Base-by-base conservation (phyloP, 2,113 vertebrate genomes). In the Notiomystis cincta region DNA sequence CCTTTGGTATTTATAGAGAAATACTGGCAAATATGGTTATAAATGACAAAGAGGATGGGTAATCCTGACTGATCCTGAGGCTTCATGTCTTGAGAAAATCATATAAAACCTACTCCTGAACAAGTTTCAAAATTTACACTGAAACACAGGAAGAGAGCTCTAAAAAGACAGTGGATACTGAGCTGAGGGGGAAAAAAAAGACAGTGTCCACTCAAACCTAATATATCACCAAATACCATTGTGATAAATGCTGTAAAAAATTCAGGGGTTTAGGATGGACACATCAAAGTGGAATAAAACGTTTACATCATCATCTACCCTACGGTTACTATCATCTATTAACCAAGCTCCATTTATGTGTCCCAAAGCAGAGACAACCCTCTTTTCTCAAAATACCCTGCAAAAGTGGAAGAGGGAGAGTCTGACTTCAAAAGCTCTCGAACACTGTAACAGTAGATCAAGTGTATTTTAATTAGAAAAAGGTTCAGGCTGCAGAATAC, bases 381-480 rank as follows among this genome's bases (percentile, higher is more conserved):
- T 73, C 23, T 90, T 87, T 42, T 54, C 71, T 58, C 67, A 38
- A 88, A 92, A 92, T 13, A 75, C 28, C 38, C 80, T 28, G 57
- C 24, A 48, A 30, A 92, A 93, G 48, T 75, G 35, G 56, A 82
- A 70, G 86, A 92, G 77, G 44, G 31, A 50, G 75, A 90, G 42
- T 17, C 73, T 76, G 72, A 92, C 80, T 95, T 95, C 94, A 97
- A 95, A 97, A 95, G 72, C 61, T 60, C 87, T 75, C 48, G 8
- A 53, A 15, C 31, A 28, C 48, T 79, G 27, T 78, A 92, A 67
- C 91, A 94, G 89, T 31, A 95, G 83, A 95, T 84, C 93, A 95
- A 92, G 76, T 82, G 76, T 60, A 89, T 93, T 95, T 95, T 95
- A 95, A 96, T 93, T 92, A 94, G 89, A 95, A 95, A 94, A 96